Evolutionary conservation across 2,113 vertebrate genomes (phyloP).

Genomic region (Halcyon senegalensis): DNA sequence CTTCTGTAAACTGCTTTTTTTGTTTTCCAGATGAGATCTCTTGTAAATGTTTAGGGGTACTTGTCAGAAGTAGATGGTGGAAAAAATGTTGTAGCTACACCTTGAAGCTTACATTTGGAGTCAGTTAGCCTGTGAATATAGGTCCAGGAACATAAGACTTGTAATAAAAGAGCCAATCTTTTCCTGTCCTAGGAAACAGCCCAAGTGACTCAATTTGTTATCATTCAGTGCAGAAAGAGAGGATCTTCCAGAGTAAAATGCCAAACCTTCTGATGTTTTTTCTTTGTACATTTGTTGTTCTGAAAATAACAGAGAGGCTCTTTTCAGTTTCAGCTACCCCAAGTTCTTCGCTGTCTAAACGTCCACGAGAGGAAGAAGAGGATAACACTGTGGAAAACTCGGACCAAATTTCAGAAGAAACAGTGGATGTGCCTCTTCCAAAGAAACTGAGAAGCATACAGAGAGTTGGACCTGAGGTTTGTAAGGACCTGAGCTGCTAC

Average conservation of each 20-base stretch:
- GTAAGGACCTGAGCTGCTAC: not conserved
- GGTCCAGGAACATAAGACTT: not conserved
- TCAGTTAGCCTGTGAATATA: not conserved
- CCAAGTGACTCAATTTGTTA: not conserved
- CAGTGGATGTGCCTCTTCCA: conserved; percentile 84
- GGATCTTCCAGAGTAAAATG: not conserved
- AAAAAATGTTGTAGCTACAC: not conserved
- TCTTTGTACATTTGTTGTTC: not conserved
- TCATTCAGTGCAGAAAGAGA: not conserved
- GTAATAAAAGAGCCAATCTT: not conserved
- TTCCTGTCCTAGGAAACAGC: not conserved
- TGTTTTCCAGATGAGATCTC: not conserved
- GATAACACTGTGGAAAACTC: conserved; percentile 84
- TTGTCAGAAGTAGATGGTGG: not conserved
- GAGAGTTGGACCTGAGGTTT: conserved; percentile 90
- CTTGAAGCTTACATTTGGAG: not conserved
- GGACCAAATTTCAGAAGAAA: conserved; percentile 84
- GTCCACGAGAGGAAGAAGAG: conserved; percentile 91
- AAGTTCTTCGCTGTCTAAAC: conserved; percentile 88
- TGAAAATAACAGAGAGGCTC: not conserved
- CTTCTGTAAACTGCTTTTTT: not conserved
- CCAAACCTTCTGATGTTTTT: not conserved
- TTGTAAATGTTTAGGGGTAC: not conserved
- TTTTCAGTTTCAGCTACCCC: conserved; percentile 89
- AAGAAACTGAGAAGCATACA: conserved; percentile 91